Percentiles rank a stretch among this genome's conserved stretches.
phyloP scores from a whole-genome alignment of 2,113 vertebrate species.

The Pygathrix nemaeus region DNA sequence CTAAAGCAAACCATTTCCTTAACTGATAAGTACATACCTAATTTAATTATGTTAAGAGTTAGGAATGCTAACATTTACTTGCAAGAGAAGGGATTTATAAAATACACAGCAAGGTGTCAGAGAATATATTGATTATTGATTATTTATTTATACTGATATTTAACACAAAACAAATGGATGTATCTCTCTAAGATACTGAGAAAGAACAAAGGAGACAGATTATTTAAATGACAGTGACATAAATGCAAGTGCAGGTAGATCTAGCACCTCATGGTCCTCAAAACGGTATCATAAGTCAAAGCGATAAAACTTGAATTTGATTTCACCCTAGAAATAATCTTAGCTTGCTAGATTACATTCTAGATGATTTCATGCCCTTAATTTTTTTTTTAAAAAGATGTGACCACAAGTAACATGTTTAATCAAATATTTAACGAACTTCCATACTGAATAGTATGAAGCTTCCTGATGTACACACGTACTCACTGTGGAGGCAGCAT shows the following conservation, averaged over 20 bases:
- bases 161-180: slow-evolving; percentile 33
- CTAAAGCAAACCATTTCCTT: slow-evolving; percentile 49
- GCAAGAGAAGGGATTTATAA: neutral
- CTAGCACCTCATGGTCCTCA: neutral
- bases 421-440: neutral
- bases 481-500: fast-evolving
- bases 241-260: fast-evolving
- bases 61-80: neutral
- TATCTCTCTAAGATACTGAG: neutral
- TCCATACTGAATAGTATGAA: fast-evolving
- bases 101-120: neutral
- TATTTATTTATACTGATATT: neutral
- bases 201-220: neutral
- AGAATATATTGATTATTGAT: slow-evolving; percentile 25
- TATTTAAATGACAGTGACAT: fast-evolving
- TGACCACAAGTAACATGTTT: neutral
- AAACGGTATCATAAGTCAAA: neutral
- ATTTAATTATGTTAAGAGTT: slow-evolving; percentile 21
- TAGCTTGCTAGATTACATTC: neutral
- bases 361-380: neutral
- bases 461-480: fast-evolving
- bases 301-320: neutral
- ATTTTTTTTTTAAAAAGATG: neutral
- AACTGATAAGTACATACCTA: slow-evolving; percentile 58
- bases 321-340: neutral